Evolutionary conservation across 2,113 vertebrate species (phyloP).

Genomic region (Capreolus pygargus): DNA sequence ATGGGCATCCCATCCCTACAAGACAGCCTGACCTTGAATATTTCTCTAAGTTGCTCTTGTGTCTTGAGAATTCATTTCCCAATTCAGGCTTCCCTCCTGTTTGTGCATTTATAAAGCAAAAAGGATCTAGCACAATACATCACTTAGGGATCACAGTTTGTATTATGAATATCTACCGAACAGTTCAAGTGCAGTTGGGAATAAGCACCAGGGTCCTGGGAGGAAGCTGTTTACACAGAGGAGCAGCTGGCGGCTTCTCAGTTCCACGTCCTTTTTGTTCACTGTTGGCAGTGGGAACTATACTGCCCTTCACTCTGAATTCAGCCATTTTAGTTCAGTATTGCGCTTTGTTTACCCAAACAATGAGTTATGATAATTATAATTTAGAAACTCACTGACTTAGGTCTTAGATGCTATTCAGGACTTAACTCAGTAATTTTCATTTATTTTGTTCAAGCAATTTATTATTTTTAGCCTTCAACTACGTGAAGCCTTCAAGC

Average conservation of each 20-base stretch:
- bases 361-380: not conserved
- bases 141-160: not conserved
- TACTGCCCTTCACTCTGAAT: not conserved
- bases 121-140: not conserved
- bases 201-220: not conserved
- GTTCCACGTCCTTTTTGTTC: not conserved
- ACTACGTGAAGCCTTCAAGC: not conserved
- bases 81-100: not conserved
- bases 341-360: not conserved
- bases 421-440: constrained; percentile 4
- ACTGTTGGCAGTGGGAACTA: accelerated
- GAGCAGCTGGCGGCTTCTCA: not conserved
- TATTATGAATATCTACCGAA: not conserved
- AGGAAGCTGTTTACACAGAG: not conserved
- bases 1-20: not conserved
- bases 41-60: not conserved
- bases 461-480: constrained; percentile 40
- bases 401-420: not conserved
- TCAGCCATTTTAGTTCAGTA: not conserved
- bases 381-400: not conserved
- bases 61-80: not conserved
- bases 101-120: not conserved
- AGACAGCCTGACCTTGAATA: not conserved
- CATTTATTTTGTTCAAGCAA: constrained; percentile 30
- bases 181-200: not conserved